Evolutionary conservation across 2,797 vertebrate genomes (phyloP).

Genomic region (Coregonus ussuriensis): DNA sequence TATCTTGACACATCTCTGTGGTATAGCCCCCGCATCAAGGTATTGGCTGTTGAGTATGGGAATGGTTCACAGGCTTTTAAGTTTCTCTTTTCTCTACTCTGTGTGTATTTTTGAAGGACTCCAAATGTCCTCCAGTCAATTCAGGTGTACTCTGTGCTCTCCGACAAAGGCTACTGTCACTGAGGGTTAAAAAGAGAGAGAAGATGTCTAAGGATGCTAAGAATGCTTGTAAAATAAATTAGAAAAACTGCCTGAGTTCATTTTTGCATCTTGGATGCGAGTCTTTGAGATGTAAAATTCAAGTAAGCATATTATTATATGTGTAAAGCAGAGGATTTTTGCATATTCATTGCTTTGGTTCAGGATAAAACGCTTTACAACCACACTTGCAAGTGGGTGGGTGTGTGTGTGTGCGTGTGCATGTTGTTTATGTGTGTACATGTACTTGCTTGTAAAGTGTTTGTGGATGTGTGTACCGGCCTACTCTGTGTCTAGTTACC

Average conservation of each 20-base stretch:
- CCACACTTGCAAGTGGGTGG: neutral
- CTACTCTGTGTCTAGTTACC: constrained; percentile 22
- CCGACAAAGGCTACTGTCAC: neutral
- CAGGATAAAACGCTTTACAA: neutral
- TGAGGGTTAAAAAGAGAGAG: neutral
- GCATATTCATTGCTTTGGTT: neutral
- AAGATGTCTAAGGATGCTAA: neutral
- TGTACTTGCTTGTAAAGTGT: neutral
- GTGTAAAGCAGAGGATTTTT: constrained; percentile 24
- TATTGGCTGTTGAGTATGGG: neutral
- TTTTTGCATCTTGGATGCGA: neutral
- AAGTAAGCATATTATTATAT: constrained; percentile 31
- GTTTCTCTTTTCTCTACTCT: no score
- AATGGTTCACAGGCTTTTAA: no score
- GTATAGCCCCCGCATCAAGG: neutral
- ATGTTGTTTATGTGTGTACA: neutral
- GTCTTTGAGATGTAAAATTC: constrained; percentile 43
- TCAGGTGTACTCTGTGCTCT: no score
- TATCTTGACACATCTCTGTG: constrained; percentile 32
- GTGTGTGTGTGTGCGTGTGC: neutral
- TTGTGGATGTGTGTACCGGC: neutral
- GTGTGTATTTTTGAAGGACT: no score
- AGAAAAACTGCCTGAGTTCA: neutral
- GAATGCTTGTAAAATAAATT: neutral
- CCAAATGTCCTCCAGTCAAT: no score